Conservation (phyloP, 2,888 invertebrate species). For the Pollenia labialis region DNA sequence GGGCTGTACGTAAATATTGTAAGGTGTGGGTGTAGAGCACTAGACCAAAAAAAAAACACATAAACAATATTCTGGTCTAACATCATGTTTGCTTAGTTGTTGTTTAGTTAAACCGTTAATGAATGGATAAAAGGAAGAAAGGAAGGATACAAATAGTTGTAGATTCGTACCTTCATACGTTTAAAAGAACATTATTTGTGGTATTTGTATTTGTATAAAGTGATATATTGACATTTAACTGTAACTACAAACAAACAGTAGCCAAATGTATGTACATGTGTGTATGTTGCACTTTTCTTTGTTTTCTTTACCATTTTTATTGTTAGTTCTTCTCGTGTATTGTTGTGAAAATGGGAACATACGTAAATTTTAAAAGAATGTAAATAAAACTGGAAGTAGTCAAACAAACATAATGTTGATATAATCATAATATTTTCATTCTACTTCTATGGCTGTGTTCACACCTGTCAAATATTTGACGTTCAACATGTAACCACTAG, state of each 20-base stretch:
- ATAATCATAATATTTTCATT: constrained; percentile 47
- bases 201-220: constrained; percentile 7
- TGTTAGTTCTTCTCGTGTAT: constrained; percentile 38
- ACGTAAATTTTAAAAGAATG: constrained; percentile 19
- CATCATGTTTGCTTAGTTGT: constrained; percentile 42
- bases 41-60: no score
- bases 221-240: constrained; percentile 55
- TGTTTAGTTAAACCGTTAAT: constrained; percentile 61
- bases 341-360: background rate
- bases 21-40: no score
- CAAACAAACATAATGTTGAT: constrained; percentile 51
- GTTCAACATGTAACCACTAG: background rate
- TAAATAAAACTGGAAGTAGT: constrained; percentile 29
- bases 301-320: constrained; percentile 42
- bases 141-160: background rate
- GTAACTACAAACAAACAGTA: background rate
- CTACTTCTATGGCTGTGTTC: background rate
- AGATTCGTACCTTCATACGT: background rate
- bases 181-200: background rate
- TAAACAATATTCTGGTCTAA: constrained; percentile 24
- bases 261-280: background rate
- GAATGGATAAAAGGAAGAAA: constrained; percentile 41
- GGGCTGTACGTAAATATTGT: no score
- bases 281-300: constrained; percentile 38
- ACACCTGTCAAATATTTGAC: no score